Evolutionary conservation across 2,888 invertebrate species (phyloP).

Genomic region (Drosophila tanythrix): DNA sequence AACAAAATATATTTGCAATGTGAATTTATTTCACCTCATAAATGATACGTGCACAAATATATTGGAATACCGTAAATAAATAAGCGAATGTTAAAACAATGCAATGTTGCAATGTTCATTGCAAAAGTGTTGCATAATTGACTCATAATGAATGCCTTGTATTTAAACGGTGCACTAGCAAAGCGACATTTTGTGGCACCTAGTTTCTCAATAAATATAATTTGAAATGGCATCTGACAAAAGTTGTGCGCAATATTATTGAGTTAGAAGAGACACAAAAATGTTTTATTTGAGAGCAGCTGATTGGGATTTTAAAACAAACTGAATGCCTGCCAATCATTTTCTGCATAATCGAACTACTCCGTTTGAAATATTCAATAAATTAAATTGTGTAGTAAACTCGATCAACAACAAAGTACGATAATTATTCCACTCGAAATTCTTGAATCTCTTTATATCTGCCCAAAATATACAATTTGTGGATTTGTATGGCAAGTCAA

Average conservation of each 20-base stretch:
- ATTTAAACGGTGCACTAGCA: slow-evolving; percentile 17
- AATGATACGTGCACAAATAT: slow-evolving; percentile 6
- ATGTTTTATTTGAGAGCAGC: not conserved
- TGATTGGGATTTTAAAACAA: not conserved
- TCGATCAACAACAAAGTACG: not conserved
- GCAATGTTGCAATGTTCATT: not conserved
- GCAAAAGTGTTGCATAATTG: slow-evolving; percentile 3
- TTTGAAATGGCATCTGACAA: slow-evolving; percentile 32
- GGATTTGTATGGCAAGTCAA: not conserved
- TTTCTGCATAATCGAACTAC: not conserved
- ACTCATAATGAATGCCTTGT: not conserved
- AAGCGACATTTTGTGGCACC: slow-evolving; percentile 12
- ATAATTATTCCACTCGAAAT: not conserved
- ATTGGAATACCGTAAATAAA: slow-evolving; percentile 10
- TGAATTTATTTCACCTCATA: slow-evolving; percentile 5
- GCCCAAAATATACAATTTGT: not conserved
- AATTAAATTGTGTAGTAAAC: not conserved
- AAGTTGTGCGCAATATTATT: slow-evolving; percentile 23
- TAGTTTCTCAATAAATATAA: not conserved
- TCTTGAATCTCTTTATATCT: not conserved
- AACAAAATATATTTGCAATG: slow-evolving; percentile 21
- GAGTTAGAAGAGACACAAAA: not conserved
- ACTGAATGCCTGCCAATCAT: not conserved
- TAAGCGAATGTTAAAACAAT: slow-evolving; percentile 4
- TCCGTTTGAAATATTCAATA: not conserved